Evolutionary conservation across 2,797 vertebrate species (phyloP).

Genomic region (Melanotaenia parkinsoni): DNA sequence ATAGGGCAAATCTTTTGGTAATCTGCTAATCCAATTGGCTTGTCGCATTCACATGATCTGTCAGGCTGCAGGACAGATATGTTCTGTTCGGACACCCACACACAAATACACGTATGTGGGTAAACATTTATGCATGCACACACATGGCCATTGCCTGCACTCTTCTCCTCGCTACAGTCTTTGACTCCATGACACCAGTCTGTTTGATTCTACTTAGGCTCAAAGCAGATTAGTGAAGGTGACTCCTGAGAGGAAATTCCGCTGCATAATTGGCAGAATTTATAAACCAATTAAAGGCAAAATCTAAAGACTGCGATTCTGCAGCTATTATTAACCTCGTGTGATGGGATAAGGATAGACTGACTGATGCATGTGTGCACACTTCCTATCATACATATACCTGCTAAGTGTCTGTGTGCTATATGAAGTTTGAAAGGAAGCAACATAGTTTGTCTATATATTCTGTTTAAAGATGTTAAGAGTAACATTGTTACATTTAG

Average conservation of each 20-base stretch:
- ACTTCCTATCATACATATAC: constrained; percentile 58
- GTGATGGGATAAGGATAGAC: constrained; percentile 75
- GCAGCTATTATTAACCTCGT: constrained; percentile 75
- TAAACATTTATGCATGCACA: constrained; percentile 31
- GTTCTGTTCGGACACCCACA: constrained; percentile 52
- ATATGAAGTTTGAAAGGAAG: constrained; percentile 26
- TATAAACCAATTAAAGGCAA: constrained; percentile 83
- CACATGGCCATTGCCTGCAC: constrained; percentile 42
- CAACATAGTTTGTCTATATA: constrained; percentile 16
- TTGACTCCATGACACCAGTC: constrained; percentile 69
- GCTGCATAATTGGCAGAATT: constrained; percentile 81
- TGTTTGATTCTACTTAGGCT: constrained; percentile 76
- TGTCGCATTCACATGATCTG: constrained; percentile 81
- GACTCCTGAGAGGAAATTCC: constrained; percentile 78
- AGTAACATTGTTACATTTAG: constrained; percentile 8
- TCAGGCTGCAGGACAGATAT: constrained; percentile 58
- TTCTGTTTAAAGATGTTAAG: not conserved
- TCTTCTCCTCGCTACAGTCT: constrained; percentile 52
- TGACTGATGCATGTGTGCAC: constrained; percentile 45
- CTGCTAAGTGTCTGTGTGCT: constrained; percentile 49
- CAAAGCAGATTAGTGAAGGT: constrained; percentile 84
- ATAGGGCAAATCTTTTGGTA: constrained; percentile 81
- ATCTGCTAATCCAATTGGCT: constrained; percentile 86
- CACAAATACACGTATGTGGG: constrained; percentile 30
- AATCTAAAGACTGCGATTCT: constrained; percentile 73